Base-by-base conservation (phyloP, 2,888 invertebrate species). In the Bombylius major region DNA sequence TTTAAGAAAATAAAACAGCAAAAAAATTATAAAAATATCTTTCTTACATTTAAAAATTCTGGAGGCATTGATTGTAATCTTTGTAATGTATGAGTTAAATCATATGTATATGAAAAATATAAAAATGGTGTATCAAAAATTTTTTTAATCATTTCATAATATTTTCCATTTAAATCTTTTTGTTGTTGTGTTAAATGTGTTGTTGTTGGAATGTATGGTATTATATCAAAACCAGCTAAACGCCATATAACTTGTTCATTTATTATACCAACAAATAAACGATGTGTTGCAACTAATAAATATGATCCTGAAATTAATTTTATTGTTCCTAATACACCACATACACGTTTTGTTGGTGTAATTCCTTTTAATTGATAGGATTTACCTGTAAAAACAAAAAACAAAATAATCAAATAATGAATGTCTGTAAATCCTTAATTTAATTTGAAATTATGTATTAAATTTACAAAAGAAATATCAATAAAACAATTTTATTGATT, bases 61-160 rank as follows among this genome's bases (percentile, higher is more conserved):
- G 89, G 86, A 0, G 87, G 81, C 54, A 89, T 88, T 54, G 87
- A 86, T 65, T 89, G 87, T 61, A 95, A 77, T 60, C 94, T 78
- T 72, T 99, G 97, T 70, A 94, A 79, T 1, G 91, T 82, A 72
- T 96, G 95, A 33, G 93, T 92, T 55, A 99, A 75, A 75, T 99
- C 98, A 68, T 92, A 93, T 3, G 89, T 87, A 66, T 93, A 90
- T 14, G 95, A 96, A 76, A 92, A 98, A 76, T 96, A 99, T 65
- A 90, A 89, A 65, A 85, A 83, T 1, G 93, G 91, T 3, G 89
- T 88, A 46, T 84, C 82, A 54, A 99, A 76, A 0, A 91, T 86
- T 57, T 80, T 78, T 57, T 88, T 86, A 12, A 98, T 69, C 91
- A 99, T 90, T 7, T 82, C 80, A 65, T 94, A 76, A 69, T 97